Percentiles rank a stretch among this genome's conserved stretches.
These are phyloP conservation scores for Meiosimyza decipiens DNA, from an alignment of 2,888 invertebrate genomes.

Conservation along the genomic window DNA sequence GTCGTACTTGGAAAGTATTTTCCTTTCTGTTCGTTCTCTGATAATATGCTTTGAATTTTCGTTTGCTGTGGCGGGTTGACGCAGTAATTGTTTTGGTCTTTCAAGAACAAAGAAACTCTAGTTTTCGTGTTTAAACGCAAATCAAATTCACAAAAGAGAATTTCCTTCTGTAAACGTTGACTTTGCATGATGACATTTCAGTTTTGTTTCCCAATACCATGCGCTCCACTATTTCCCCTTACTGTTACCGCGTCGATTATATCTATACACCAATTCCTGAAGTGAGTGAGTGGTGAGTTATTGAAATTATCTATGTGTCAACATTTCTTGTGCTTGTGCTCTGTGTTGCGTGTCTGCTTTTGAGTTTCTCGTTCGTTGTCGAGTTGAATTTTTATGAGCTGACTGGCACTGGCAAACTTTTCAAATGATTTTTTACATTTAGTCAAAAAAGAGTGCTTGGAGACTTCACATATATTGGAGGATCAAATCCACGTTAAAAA, in stretches of 20 bases:
- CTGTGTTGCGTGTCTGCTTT: slow-evolving; percentile 5
- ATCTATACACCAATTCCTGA: background rate
- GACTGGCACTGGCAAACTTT: slow-evolving; percentile 41
- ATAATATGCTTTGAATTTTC: too few relatives aligned
- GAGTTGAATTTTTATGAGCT: slow-evolving; percentile 19
- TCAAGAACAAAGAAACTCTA: too few relatives aligned
- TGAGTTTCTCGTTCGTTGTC: slow-evolving; percentile 6
- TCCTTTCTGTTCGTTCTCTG: too few relatives aligned
- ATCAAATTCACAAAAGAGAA: too few relatives aligned
- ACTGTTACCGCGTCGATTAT: background rate
- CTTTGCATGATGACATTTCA: slow-evolving; percentile 28
- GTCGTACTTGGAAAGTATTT: too few relatives aligned
- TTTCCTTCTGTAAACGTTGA: too few relatives aligned
- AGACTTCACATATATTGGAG: slow-evolving; percentile 66
- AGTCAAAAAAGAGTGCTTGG: slow-evolving; percentile 62
- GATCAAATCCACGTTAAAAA: slow-evolving; percentile 64
- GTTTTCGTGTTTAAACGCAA: too few relatives aligned
- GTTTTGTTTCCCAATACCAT: slow-evolving; percentile 5
- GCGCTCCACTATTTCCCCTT: background rate
- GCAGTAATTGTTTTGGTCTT: too few relatives aligned
- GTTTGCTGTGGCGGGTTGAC: too few relatives aligned
- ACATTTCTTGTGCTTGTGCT: background rate
- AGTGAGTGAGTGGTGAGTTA: slow-evolving; percentile 25
- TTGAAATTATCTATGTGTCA: background rate
- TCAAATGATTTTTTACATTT: slow-evolving; percentile 46